Evolutionary conservation across 2,888 invertebrate genomes (phyloP).

Genomic region (Athalia rosae): DNA sequence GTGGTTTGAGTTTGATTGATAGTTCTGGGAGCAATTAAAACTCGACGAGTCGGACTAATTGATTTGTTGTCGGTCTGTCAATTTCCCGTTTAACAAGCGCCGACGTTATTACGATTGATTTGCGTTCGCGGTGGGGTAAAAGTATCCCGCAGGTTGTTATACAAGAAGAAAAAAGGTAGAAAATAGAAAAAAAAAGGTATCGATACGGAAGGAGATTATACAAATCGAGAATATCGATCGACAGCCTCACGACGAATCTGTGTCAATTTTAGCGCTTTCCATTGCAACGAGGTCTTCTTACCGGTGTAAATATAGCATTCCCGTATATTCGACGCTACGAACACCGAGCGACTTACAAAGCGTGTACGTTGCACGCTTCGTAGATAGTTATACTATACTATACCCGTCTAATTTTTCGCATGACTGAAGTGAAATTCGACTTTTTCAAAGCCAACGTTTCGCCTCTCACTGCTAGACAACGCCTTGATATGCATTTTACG

Average conservation of each 20-base stretch:
- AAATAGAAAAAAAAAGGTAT: background rate
- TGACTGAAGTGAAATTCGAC: conserved; percentile 43
- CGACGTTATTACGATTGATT: background rate
- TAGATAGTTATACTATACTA: background rate
- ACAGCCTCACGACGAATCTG: conserved; percentile 38
- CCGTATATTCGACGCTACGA: conserved; percentile 13
- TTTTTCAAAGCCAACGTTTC: conserved; percentile 2
- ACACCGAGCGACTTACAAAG: conserved; percentile 2
- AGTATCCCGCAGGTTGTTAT: background rate
- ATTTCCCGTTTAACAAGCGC: background rate
- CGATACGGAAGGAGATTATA: background rate
- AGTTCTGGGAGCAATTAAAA: background rate
- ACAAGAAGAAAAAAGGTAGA: background rate
- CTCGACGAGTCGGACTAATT: background rate
- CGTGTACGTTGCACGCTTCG: background rate
- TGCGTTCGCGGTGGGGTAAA: background rate
- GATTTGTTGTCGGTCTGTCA: background rate
- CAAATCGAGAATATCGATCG: conserved; percentile 33
- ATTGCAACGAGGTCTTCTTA: conserved; percentile 43
- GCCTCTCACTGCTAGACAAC: conserved; percentile 25
- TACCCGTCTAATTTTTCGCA: conserved; percentile 37
- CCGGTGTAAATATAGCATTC: conserved; percentile 40
- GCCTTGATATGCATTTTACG: conserved; percentile 38
- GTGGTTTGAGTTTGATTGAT: background rate
- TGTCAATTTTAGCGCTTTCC: conserved; percentile 46